Percentiles rank a stretch among this genome's conserved stretches.
phyloP scores from a whole-genome alignment of 2,888 invertebrate genomes.

The Polymixis lichenea region DNA sequence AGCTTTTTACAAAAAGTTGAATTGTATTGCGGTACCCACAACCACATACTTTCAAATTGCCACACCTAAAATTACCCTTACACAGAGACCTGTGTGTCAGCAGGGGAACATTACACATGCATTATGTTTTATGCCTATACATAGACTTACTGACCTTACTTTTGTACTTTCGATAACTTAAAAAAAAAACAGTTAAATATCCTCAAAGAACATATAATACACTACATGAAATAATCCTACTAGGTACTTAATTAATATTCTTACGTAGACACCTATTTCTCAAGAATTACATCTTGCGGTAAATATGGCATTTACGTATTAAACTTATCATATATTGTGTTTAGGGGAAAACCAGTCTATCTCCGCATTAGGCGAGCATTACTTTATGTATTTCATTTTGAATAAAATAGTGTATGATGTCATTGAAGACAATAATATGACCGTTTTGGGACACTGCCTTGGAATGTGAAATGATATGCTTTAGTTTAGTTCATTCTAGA shows the following conservation, averaged over 20 bases:
- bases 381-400: constrained; percentile 38
- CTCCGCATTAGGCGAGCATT: constrained; percentile 40
- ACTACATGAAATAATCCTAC: neutral
- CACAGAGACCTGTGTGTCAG: neutral
- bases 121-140: neutral
- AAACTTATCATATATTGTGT: constrained; percentile 19
- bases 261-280: neutral
- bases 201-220: neutral
- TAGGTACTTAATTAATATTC: neutral
- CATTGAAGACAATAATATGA: constrained; percentile 49
- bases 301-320: constrained; percentile 45
- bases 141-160: neutral
- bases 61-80: neutral
- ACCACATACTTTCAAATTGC: neutral
- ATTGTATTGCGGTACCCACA: neutral
- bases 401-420: constrained; percentile 55
- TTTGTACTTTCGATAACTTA: neutral
- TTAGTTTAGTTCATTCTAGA: constrained; percentile 16
- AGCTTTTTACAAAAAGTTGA: neutral
- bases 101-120: too few relatives aligned
- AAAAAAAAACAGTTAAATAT: neutral
- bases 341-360: constrained; percentile 55
- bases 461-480: constrained; percentile 32
- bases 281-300: constrained; percentile 37
- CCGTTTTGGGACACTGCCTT: constrained; percentile 31